Evolutionary conservation across 2,888 invertebrate genomes (phyloP).

Genomic region (Pammene fasciana): DNA sequence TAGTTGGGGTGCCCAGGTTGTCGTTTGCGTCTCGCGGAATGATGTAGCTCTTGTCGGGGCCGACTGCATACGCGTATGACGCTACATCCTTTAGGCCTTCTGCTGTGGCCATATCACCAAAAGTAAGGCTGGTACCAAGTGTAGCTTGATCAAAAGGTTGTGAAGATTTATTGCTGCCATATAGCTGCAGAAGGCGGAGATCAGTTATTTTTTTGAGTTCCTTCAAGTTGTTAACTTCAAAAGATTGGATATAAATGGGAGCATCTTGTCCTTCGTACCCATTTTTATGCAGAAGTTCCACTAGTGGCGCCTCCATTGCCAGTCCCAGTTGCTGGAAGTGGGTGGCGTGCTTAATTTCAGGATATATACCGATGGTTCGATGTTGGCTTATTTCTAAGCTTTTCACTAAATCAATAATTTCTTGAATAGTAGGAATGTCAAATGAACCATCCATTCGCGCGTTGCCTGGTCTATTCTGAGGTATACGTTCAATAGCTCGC

Average conservation of each 20-base stretch:
- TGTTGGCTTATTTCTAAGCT: conserved; percentile 64
- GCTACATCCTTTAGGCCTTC: conserved; percentile 70
- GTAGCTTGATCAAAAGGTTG: conserved; percentile 67
- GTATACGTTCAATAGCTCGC: conserved; percentile 70
- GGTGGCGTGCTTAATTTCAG: conserved; percentile 72
- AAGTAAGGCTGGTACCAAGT: conserved; percentile 64
- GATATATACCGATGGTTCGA: conserved; percentile 70
- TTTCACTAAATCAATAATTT: conserved; percentile 72
- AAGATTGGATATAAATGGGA: conserved; percentile 74
- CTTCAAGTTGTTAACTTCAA: conserved; percentile 73
- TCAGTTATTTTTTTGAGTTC: conserved; percentile 67
- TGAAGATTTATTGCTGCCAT: conserved; percentile 49
- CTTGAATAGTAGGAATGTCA: conserved; percentile 70
- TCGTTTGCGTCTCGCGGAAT: conserved; percentile 65
- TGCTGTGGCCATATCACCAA: conserved; percentile 69
- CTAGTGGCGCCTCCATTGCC: conserved; percentile 67
- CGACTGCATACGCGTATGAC: conserved; percentile 71
- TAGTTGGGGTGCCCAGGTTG: conserved; percentile 61
- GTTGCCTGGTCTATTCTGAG: conserved; percentile 68
- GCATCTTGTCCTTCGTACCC: conserved; percentile 63
- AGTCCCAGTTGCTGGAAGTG: conserved; percentile 69
- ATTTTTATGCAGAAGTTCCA: conserved; percentile 66
- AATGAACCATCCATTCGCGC: conserved; percentile 66
- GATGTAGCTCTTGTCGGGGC: conserved; percentile 71
- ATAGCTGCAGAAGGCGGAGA: conserved; percentile 68